Evolutionary conservation across 2,797 vertebrate genomes (phyloP), one percentile per base, ranked within the genome.

Genomic region (Pygocentrus nattereri): DNA sequence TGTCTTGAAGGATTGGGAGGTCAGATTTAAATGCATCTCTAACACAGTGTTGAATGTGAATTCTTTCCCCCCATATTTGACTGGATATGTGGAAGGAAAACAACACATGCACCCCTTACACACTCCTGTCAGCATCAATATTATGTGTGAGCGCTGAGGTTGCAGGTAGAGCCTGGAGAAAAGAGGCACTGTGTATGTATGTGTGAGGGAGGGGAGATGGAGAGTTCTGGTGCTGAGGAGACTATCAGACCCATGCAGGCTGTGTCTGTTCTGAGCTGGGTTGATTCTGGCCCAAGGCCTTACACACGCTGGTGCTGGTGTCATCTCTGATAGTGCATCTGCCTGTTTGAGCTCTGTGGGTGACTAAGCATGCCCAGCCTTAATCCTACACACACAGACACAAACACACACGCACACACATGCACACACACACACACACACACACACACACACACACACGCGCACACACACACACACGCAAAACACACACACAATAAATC

Each of bases 231-330:
- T n/a, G 74, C 81, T 69, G 77, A 65, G 68, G 70, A 71, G 78
- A 77, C 61, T 82, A 84, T 86, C 82, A 84, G 79, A 58, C 44
- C 21, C 25, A 18, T 72, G 68, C 79, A 83, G 78, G 74, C 62
- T 78, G 61, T 72, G 76, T 78, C 44, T 79, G 79, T 85, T 84
- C 72, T 38, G 54, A 76, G 76, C 65, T 74, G 81, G 73, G 74
- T 68, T 79, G 75, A 80, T 79, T 82, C 73, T 84, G 83, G 84
- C 76, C 83, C 54, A 61, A 58, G 76, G 81, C 80, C 83, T 72
- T 79, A 67, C 77, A 69, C 27, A 31, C 67, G 25, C 3, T 73
- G 68, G 47, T 78, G 59, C 69, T 77, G 18, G 49, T 82, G 68
- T 47, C 49, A 75, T 82, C 75, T 79, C 38, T 25, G 75, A 74